Evolutionary conservation across 2,888 invertebrate species (phyloP).

Genomic region (Catocala nupta): DNA sequence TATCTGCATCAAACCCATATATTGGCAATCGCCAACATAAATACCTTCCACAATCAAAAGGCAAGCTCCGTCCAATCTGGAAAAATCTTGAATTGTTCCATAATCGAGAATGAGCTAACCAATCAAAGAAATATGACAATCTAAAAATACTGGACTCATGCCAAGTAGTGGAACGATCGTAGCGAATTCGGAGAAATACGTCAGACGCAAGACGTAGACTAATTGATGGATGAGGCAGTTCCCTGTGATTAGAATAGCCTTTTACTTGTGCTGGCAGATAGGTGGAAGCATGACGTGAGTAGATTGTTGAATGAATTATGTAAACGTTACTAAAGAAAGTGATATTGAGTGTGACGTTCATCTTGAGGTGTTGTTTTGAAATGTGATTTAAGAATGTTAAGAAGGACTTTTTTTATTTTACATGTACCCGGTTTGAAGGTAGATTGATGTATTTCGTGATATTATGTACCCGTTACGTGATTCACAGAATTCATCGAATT

Average conservation of each 20-base stretch:
- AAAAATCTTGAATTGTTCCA: not conserved
- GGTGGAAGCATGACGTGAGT: not conserved
- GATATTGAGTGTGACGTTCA: no score
- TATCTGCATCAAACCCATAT: no score
- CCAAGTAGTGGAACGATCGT: slow-evolving; percentile 33
- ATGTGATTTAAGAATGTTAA: no score
- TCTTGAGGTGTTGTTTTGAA: no score
- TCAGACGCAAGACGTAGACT: slow-evolving; percentile 30
- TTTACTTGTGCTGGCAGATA: slow-evolving; percentile 5
- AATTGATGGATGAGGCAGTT: slow-evolving; percentile 24
- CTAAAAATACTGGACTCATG: slow-evolving; percentile 37
- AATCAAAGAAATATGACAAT: slow-evolving; percentile 41
- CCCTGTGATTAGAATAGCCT: slow-evolving; percentile 7
- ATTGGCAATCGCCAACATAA: no score
- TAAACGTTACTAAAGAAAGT: no score
- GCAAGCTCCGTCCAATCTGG: not conserved
- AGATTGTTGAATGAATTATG: not conserved
- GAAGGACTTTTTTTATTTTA: no score
- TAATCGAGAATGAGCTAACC: slow-evolving; percentile 27
- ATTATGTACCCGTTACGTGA: no score
- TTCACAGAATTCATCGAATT: no score
- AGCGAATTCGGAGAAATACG: slow-evolving; percentile 14
- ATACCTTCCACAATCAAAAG: no score
- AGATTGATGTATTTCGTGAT: no score
- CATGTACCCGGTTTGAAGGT: no score